Base-by-base conservation (phyloP, 2,113 vertebrate genomes). In the Daboia siamensis region DNA sequence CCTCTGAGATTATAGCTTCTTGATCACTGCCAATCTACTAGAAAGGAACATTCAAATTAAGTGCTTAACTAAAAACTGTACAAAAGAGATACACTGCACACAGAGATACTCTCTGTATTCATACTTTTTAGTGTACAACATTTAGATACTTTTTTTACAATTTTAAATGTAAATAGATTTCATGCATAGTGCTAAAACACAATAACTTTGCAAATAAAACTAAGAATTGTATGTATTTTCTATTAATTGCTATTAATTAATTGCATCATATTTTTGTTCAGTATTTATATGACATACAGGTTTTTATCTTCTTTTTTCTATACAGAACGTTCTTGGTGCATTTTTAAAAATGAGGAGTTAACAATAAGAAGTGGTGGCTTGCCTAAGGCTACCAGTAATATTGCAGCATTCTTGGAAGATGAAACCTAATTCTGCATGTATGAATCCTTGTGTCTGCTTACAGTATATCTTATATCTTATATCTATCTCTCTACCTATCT, bases 281-380 rank as follows among this genome's bases (percentile, higher is more conserved):
- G 8, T 55, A 74, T 85, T 89, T 56, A 46, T 80, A 26, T 29
- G 29, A 26, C 29, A 91, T 24, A 91, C 20, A 44, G 21, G 33
- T 91, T 64, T 64, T 26, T 3, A 5, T 12, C 21, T 88, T 15
- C 48, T 64, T 24, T 92, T 88, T n/a, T 92, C 33, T 9, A 23
- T 88, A 69, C 52, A 84, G 59, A 74, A 88, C n/a, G 29, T 74
- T 88, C 61, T 88, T 59, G 87, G 52, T 87, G 21, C 17, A 64
- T 87, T 87, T 87, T 86, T 69, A 55, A 88, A 88, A n/a, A 92
- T 55, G 86, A 88, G 86, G 91, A 80, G 80, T 54, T n/a, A 56
- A 80, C 61, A 56, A 39, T 89, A 61, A 89, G 51, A 89, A 92
- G 80, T n/a, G 26, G 61, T 84, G 39, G 46, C 33, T 33, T 69